Percentiles rank a stretch among this genome's conserved stretches.
These are phyloP conservation scores for Rousettus leschenaultii DNA, from an alignment of 2,113 vertebrate species.

Conservation along the genomic window DNA sequence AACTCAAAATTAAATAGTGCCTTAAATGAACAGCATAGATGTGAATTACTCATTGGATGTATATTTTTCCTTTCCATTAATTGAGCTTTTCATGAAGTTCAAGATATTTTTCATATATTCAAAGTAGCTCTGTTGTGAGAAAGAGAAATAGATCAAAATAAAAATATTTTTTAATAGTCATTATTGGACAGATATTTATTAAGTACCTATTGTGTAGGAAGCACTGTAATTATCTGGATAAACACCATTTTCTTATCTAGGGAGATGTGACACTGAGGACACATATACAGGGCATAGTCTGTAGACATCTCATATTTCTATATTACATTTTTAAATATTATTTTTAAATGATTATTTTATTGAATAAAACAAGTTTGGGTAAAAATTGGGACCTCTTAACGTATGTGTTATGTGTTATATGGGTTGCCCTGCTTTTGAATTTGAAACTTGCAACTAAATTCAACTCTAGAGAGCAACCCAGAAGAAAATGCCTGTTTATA, in stretches of 20 bases:
- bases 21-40: neutral
- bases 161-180: conserved; percentile 27
- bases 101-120: conserved; percentile 24
- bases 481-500: neutral
- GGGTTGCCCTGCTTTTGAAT: neutral
- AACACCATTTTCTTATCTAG: neutral
- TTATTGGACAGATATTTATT: conserved; percentile 1
- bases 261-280: neutral
- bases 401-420: neutral
- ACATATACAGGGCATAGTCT: neutral
- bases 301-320: neutral
- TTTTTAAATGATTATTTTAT: conserved; percentile 20
- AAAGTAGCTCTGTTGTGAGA: neutral
- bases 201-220: neutral
- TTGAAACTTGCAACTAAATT: conserved; percentile 27
- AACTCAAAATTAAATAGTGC: conserved; percentile 19
- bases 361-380: neutral
- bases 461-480: neutral
- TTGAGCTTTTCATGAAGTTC: conserved; percentile 27
- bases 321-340: neutral
- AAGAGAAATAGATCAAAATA: conserved; percentile 33
- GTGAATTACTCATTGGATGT: neutral
- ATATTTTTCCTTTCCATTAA: neutral
- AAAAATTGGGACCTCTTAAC: neutral
- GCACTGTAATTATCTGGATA: neutral